Evolutionary conservation across 2,888 invertebrate genomes (phyloP).

Genomic region (Himalopsyche japonica): DNA sequence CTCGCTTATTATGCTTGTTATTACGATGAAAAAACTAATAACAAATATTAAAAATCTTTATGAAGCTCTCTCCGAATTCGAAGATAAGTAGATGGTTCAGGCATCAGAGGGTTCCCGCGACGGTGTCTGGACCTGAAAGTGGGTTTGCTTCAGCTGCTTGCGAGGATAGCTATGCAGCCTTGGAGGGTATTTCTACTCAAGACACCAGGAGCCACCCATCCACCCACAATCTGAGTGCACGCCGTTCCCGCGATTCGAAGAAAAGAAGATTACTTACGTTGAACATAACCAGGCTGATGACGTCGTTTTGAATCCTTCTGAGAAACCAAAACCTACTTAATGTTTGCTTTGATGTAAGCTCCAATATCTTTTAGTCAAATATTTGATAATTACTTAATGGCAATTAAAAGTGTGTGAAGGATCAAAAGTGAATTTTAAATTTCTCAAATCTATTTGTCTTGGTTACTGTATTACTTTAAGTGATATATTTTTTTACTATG

Average conservation of each 20-base stretch:
- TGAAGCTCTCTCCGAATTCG: neutral
- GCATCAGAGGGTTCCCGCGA: neutral
- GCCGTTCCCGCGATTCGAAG: neutral
- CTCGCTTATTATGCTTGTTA: no score
- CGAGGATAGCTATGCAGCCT: neutral
- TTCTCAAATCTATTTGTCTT: neutral
- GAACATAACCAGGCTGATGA: neutral
- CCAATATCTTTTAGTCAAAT: neutral
- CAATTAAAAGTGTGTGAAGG: no score
- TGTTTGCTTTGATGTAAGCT: neutral
- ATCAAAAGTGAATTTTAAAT: no score
- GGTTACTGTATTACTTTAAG: no score
- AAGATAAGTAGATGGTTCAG: neutral
- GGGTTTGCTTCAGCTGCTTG: neutral
- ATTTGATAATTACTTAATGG: neutral
- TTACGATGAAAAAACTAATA: no score
- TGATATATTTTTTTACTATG: no score
- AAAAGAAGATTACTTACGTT: neutral
- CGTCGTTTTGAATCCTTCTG: neutral
- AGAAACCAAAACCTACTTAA: neutral
- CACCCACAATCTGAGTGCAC: neutral
- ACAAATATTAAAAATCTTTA: neutral
- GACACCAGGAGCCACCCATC: neutral
- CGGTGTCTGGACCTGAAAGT: neutral
- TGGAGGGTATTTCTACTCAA: neutral